phyloP scores from a whole-genome alignment of 2,888 invertebrate genomes.

The Neelides folsomi region DNA sequence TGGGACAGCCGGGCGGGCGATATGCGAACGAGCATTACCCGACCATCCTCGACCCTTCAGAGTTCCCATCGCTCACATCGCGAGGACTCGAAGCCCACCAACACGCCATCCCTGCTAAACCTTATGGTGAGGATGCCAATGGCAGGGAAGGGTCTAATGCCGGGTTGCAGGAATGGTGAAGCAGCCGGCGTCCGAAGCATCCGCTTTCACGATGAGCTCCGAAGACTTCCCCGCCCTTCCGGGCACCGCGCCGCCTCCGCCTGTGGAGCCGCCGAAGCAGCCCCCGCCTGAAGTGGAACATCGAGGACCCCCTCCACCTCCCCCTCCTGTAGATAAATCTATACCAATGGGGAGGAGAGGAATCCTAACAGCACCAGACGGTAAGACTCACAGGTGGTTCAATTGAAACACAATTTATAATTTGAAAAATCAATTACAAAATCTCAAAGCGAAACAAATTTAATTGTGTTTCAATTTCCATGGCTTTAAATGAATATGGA shows the following conservation, averaged over 20 bases:
- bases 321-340: slow-evolving; percentile 6
- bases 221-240: slow-evolving; percentile 99
- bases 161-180: slow-evolving; percentile 80
- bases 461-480: neutral
- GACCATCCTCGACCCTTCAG: slow-evolving; percentile 76
- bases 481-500: too few species aligned
- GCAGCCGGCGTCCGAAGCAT: slow-evolving; percentile 80
- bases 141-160: slow-evolving; percentile 4
- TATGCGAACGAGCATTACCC: slow-evolving; percentile 40
- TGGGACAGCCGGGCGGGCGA: slow-evolving; percentile 17
- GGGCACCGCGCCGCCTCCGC: slow-evolving; percentile 53
- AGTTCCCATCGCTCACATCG: slow-evolving; percentile 83
- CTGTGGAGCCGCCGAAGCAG: slow-evolving; percentile 16
- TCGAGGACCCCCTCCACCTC: slow-evolving; percentile 13
- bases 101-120: slow-evolving; percentile 30
- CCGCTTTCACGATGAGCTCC: slow-evolving; percentile 92
- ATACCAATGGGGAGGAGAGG: slow-evolving; percentile 48
- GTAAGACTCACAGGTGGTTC: too few species aligned
- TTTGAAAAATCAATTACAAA: neutral
- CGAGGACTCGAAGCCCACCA: slow-evolving; percentile 48
- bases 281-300: slow-evolving; percentile 18
- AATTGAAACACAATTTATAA: slow-evolving; percentile 30
- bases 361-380: slow-evolving; percentile 90
- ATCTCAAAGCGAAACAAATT: neutral
- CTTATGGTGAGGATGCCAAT: slow-evolving; percentile 23